Base-by-base conservation (phyloP, 2,113 vertebrate species). In the Cephalopterus ornatus region DNA sequence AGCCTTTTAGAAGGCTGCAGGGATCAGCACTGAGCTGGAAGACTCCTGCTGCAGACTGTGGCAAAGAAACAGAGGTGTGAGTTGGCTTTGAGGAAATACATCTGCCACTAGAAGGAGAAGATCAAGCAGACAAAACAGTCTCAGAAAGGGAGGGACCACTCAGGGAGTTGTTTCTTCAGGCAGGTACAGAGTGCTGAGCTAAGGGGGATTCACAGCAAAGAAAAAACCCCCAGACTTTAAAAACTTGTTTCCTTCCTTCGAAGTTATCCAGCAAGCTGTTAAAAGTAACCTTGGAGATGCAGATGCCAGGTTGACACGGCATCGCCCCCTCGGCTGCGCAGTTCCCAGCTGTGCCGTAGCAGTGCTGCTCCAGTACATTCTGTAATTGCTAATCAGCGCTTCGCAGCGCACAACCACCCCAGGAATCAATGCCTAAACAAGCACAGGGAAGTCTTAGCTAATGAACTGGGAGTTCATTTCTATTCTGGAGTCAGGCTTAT, bases 281-380 rank as follows among this genome's bases (percentile, higher is more conserved):
- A 62, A 83, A 79, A 75, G 56, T 19, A 74, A 71, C n/a, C 42
- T 32, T 37, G 76, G 77, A 63, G 86, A 72, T 42, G 68, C 63
- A 80, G 92, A 33, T 5, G 1, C 30, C 27, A 28, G 46, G 47
- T 30, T 71, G 63, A 39, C n/a, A 20, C 2, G 0, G 79, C 59
- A 28, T 68, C 2, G 0, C 79, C 26, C 39, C 0, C 2, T 13
- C 1, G 0, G 71, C 56, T 74, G 67, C 1, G 3, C 77, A 19
- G 32, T 62, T 35, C 62, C 77, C 73, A 67, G 92, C 86, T 76
- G 92, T 37, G 81, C 61, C 0, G 1, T 32, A 41, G 46, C 0
- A 33, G 35, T 42, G 68, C 26, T 55, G 88, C 82, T 84, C 56
- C n/a, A 74, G 92, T 84, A 94, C 92, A 68, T 80, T 68, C 59